Percentiles rank a stretch among this genome's conserved stretches.
Evolutionary conservation across 2,113 vertebrate species (phyloP).

Genomic region (Amphilophus citrinellus): DNA sequence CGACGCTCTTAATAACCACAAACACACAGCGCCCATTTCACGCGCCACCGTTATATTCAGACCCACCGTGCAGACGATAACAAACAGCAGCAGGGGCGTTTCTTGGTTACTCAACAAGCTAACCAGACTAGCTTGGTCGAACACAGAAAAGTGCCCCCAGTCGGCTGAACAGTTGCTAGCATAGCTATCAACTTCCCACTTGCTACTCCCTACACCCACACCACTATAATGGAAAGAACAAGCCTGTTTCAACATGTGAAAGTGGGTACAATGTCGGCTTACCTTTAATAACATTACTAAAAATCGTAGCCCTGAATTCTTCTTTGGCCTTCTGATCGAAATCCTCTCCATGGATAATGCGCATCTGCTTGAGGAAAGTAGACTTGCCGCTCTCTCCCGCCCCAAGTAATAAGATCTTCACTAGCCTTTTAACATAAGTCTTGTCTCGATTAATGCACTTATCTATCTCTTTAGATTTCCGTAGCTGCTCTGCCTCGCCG

Average conservation of each 20-base stretch:
- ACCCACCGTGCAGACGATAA: conserved; percentile 39
- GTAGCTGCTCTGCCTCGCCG: conserved; percentile 90
- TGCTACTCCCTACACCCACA: neutral
- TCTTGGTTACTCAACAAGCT: conserved; percentile 57
- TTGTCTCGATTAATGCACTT: conserved; percentile 90
- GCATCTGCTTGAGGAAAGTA: conserved; percentile 98
- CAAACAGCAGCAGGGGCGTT: conserved; percentile 79
- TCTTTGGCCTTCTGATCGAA: conserved; percentile 93
- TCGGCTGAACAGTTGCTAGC: conserved; percentile 37
- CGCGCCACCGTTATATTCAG: neutral
- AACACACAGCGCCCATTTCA: neutral
- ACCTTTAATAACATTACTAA: conserved; percentile 97
- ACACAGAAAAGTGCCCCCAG: conserved; percentile 9
- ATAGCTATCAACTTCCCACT: conserved; percentile 46
- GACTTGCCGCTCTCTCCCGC: conserved; percentile 98
- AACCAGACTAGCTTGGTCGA: conserved; percentile 45
- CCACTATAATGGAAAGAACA: neutral
- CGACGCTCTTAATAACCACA: neutral
- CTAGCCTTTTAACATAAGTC: conserved; percentile 91
- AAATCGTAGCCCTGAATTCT: conserved; percentile 94
- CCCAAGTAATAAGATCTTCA: conserved; percentile 94
- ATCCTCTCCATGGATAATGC: conserved; percentile 95
- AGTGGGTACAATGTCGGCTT: conserved; percentile 26
- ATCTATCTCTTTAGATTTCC: conserved; percentile 94
- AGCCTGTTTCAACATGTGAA: neutral